Base-by-base conservation (phyloP, 2,113 vertebrate genomes). In the Myrmecophaga tridactyla region DNA sequence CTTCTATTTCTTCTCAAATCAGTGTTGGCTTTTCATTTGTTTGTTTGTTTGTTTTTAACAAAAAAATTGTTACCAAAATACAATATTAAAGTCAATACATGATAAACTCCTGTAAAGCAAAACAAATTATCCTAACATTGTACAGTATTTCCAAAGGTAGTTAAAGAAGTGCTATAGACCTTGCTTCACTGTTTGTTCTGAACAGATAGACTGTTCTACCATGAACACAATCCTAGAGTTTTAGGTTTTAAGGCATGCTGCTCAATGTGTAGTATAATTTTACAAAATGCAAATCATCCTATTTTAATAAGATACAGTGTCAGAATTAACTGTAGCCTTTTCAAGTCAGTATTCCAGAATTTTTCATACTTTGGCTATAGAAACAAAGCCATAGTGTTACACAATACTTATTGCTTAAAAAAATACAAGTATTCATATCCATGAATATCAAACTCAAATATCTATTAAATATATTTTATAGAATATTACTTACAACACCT, bases 21-120 rank as follows among this genome's bases (percentile, higher is more conserved):
- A n/a, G n/a, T n/a, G n/a, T n/a, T n/a, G n/a, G n/a, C n/a, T n/a
- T n/a, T n/a, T n/a, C n/a, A n/a, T n/a, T n/a, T n/a, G n/a, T n/a
- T n/a, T n/a, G n/a, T n/a, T n/a, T n/a, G n/a, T n/a, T n/a, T 51
- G 0, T 98, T 99, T 98, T 98, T 98, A 98, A 98, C 98, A 98
- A 99, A 98, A 96, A 98, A 97, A 96, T 99, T 99, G 99, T 99
- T 99, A 99, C 98, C 99, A 99, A 99, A 99, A 99, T 99, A 99
- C 99, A 99, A 98, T 98, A 98, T 99, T 98, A 99, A 99, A 98
- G 98, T 99, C 98, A 98, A 99, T 98, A 98, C 98, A 96, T 99
- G 98, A 99, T 98, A 99, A 99, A 98, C 97, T 98, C 98, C 98
- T 98, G 98, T 98, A 98, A 99, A 98, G 98, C 98, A 99, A 98